Conservation (phyloP, 2,888 invertebrate species). For the Theodoxus fluviatilis region DNA sequence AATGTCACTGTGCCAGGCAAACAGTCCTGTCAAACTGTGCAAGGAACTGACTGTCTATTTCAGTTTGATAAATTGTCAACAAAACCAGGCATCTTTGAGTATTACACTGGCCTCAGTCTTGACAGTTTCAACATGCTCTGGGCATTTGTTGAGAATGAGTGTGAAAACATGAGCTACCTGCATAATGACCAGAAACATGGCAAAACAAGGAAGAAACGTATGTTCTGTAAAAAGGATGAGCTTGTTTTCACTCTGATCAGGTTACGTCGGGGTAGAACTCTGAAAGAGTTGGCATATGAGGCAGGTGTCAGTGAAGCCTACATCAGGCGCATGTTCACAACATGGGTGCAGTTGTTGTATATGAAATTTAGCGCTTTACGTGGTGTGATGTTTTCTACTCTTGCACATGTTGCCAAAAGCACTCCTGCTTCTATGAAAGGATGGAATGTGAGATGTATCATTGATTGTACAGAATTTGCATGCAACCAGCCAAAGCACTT, state of each 20-base stretch:
- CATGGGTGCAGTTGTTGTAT: constrained; percentile 12
- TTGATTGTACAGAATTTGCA: constrained; percentile 19
- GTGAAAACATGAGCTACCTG: not conserved
- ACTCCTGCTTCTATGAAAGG: constrained; percentile 10
- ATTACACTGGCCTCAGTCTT: not conserved
- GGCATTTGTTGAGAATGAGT: not conserved
- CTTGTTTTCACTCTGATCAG: not conserved
- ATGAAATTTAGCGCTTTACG: not conserved
- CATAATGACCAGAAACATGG: not conserved
- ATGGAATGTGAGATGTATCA: constrained; percentile 6
- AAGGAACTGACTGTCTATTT: not conserved
- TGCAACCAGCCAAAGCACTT: constrained; percentile 9
- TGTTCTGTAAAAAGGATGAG: not conserved
- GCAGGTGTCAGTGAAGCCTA: not conserved
- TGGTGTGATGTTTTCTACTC: constrained; percentile 7
- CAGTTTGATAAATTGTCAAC: not conserved
- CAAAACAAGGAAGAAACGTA: not conserved
- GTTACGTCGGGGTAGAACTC: not conserved
- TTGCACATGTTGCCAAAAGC: not conserved
- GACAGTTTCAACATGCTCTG: not conserved
- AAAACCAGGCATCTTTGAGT: not conserved
- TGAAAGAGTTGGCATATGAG: not conserved
- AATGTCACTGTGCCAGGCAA: too few species aligned
- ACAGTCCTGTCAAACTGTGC: too few species aligned
- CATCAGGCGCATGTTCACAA: not conserved